A percentile compares a stretch with the other conserved stretches of the same genome.
Evolutionary conservation across 2,113 vertebrate genomes (phyloP).

Genomic region (Bucco capensis): DNA sequence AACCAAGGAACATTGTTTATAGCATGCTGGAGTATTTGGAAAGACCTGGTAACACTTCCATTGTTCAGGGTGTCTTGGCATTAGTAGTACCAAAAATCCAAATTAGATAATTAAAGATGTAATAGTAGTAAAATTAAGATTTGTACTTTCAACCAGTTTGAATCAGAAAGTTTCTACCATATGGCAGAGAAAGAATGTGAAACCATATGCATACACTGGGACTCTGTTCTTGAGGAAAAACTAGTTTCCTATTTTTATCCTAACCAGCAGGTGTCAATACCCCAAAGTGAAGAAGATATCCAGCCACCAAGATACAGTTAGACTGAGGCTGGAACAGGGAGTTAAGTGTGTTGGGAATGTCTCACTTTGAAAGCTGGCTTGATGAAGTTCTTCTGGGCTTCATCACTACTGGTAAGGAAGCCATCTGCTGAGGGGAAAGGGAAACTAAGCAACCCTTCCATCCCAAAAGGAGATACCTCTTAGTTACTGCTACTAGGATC

Average conservation of each 20-base stretch:
- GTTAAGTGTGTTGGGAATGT: not conserved
- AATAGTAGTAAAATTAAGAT: not conserved
- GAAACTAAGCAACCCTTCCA: not conserved
- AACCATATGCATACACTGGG: not conserved
- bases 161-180: conserved; percentile 20
- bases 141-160: not conserved
- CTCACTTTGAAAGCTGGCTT: not conserved
- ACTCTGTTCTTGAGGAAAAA: conserved; percentile 23
- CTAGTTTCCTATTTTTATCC: not conserved
- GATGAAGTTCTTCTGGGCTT: not conserved
- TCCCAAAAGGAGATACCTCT: not conserved
- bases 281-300: not conserved
- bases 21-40: not conserved
- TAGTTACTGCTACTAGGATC: not conserved
- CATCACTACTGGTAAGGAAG: not conserved
- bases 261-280: conserved; percentile 45
- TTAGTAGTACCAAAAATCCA: not conserved
- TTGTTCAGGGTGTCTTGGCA: not conserved
- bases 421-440: not conserved
- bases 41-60: not conserved
- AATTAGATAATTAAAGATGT: not conserved
- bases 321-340: not conserved
- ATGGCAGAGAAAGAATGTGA: conserved; percentile 15
- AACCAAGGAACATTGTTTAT: not conserved
- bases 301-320: not conserved